Conservation (phyloP, 2,888 invertebrate genomes). For the Chorisops tibialis region DNA sequence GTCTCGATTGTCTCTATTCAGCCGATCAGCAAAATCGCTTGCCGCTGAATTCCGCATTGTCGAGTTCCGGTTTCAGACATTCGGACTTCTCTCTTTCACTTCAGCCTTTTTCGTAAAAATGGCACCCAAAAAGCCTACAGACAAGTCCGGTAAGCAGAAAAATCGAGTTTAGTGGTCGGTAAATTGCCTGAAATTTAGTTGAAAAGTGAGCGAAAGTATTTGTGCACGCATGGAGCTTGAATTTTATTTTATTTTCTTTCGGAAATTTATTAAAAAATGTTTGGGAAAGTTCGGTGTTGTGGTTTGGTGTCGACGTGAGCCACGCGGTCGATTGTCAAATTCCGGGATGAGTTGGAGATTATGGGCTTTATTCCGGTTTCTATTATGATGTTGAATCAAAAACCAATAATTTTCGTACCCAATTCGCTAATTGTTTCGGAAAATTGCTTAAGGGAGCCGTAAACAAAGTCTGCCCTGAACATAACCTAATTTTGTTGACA, state of each 20-base stretch:
- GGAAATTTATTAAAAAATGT: neutral
- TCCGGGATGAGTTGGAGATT: neutral
- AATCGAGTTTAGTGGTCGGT: constrained; percentile 37
- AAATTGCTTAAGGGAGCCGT: neutral
- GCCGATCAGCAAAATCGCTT: neutral
- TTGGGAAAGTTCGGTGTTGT: neutral
- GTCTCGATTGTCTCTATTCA: neutral
- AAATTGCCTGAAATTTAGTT: neutral
- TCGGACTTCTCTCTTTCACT: constrained; percentile 28
- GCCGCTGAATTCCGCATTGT: neutral
- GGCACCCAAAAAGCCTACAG: constrained; percentile 85
- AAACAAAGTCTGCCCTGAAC: neutral
- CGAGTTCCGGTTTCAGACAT: constrained; percentile 19
- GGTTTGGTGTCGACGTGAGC: neutral
- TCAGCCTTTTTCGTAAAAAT: constrained; percentile 59
- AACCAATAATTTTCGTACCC: neutral
- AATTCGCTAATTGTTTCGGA: neutral
- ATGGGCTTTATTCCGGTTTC: neutral
- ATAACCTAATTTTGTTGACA: too few species aligned
- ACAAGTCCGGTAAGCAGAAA: constrained; percentile 73
- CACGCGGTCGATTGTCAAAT: constrained; percentile 12
- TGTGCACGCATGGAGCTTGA: neutral
- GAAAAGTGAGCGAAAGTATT: neutral
- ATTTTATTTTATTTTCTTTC: neutral
- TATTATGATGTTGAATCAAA: neutral